A percentile compares a stretch with the other conserved stretches of the same genome.
phyloP scores from a whole-genome alignment of 2,113 vertebrate genomes.

The Tapirus terrestris region DNA sequence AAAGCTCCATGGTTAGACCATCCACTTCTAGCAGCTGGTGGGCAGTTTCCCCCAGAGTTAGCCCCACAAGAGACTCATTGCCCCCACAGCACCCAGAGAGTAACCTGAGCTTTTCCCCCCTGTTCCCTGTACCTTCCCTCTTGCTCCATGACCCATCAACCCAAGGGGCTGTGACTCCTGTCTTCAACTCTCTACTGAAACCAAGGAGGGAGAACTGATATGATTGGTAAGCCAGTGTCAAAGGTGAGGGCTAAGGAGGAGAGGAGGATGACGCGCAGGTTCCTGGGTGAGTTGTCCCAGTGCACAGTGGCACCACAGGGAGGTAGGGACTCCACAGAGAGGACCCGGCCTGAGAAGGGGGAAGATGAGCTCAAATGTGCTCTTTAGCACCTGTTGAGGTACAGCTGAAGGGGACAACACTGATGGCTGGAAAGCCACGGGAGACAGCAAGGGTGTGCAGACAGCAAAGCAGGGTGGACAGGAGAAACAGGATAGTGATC shows the following conservation, averaged over 20 bases:
- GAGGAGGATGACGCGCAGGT: background rate
- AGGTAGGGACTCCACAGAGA: background rate
- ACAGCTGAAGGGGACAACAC: background rate
- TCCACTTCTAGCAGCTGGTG: too few relatives aligned
- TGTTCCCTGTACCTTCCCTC: background rate
- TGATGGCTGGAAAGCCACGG: too few relatives aligned
- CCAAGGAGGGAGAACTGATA: background rate
- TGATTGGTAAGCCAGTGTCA: background rate
- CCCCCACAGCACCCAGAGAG: background rate
- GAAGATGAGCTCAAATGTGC: background rate
- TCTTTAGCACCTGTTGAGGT: background rate
- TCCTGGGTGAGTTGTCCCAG: background rate
- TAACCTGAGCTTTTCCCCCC: fast-evolving
- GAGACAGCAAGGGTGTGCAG: too few relatives aligned
- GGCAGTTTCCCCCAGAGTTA: background rate
- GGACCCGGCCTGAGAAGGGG: background rate
- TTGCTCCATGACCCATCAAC: background rate
- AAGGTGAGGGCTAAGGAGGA: background rate
- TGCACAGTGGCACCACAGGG: background rate
- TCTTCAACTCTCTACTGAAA: background rate
- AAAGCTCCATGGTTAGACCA: too few relatives aligned
- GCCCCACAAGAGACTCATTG: background rate
- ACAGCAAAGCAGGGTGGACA: background rate
- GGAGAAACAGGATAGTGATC: background rate
- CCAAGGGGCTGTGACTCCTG: background rate